Conservation (phyloP, 2,113 vertebrate genomes). For the Stercorarius parasiticus region DNA sequence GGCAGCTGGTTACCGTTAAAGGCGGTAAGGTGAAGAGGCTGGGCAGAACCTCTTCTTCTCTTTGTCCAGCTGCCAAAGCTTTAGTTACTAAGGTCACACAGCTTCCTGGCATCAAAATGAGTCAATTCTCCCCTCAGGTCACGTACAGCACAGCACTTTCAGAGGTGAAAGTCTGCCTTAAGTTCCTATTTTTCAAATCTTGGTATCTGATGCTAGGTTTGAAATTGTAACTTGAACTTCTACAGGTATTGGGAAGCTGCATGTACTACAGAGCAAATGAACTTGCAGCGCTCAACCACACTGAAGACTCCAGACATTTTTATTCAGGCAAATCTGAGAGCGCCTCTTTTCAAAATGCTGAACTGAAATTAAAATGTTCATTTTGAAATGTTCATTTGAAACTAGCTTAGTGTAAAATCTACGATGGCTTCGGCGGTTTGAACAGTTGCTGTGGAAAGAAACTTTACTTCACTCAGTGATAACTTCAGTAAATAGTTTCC, state of each 20-base stretch:
- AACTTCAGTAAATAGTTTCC: neutral
- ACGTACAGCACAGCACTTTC: neutral
- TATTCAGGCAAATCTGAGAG: neutral
- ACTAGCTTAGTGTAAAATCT: neutral
- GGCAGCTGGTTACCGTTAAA: neutral
- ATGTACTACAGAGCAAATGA: neutral
- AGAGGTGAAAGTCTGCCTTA: neutral
- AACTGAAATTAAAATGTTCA: neutral
- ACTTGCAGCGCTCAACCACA: neutral
- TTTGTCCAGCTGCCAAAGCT: neutral
- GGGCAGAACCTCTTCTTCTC: neutral
- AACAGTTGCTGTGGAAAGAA: neutral
- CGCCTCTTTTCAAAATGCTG: neutral
- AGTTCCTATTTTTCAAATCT: neutral
- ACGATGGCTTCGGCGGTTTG: rapidly evolving
- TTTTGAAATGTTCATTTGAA: neutral
- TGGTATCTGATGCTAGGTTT: neutral
- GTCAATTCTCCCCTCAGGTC: neutral
- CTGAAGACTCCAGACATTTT: neutral
- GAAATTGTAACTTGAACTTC: neutral
- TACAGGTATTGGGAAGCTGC: neutral
- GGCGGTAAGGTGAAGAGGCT: neutral
- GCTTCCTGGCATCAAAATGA: neutral
- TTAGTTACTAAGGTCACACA: neutral
- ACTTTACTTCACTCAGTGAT: neutral